phyloP scores from a whole-genome alignment of 2,113 vertebrate genomes.

The Hypocryptadius cinnamomeus region DNA sequence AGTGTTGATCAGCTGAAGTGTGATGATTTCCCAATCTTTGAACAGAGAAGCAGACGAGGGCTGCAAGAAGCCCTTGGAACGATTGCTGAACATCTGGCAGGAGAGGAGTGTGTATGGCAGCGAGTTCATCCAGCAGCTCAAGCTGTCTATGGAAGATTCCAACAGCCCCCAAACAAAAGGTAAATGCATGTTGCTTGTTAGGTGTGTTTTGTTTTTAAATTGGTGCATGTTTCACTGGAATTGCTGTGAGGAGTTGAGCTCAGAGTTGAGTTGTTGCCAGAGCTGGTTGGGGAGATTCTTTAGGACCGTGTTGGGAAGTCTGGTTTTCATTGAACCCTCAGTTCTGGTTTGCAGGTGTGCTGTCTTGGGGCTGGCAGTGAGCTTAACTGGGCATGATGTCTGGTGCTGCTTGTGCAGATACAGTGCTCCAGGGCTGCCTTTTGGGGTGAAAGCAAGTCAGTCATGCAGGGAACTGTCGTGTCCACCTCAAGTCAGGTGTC shows the following conservation, averaged over 20 bases:
- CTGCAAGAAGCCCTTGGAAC: slow-evolving; percentile 93
- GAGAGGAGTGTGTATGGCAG: slow-evolving; percentile 89
- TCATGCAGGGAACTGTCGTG: background rate
- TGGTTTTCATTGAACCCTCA: accelerated
- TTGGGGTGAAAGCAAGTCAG: background rate
- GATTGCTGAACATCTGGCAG: slow-evolving; percentile 97
- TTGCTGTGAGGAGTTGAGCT: background rate
- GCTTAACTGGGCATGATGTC: background rate
- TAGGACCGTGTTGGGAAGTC: background rate
- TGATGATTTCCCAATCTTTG: slow-evolving; percentile 49
- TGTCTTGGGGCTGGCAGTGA: background rate
- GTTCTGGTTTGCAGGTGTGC: background rate
- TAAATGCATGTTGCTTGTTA: slow-evolving; percentile 9
- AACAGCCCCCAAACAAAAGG: slow-evolving; percentile 89
- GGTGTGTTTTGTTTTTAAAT: background rate
- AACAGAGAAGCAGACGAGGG: slow-evolving; percentile 89
- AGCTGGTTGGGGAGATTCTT: background rate
- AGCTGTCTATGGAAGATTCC: slow-evolving; percentile 91
- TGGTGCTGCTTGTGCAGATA: background rate
- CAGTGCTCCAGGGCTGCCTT: background rate
- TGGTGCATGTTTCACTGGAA: background rate
- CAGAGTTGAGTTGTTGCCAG: background rate
- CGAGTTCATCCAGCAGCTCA: slow-evolving; percentile 97
- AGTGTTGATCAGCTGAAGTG: slow-evolving; percentile 2
- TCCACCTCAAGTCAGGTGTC: background rate